Evolutionary conservation across 2,888 invertebrate genomes (phyloP), one percentile per base, ranked within the genome.

Genomic region (Agonopterix arenella): DNA sequence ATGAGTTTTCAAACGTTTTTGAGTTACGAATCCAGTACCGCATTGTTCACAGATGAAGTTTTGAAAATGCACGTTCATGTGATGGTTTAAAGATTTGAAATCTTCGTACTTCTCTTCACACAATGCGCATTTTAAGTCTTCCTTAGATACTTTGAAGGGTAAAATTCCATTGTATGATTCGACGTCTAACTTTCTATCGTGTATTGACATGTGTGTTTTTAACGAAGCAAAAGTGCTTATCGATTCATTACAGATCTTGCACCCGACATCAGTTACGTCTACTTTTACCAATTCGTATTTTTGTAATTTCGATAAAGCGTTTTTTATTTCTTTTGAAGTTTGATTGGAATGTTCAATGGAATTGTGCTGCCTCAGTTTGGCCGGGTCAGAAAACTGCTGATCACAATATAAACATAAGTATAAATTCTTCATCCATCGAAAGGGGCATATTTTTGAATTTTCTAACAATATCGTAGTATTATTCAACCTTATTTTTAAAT

Each of bases 41-140:
- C 89, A 89, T 49, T 76, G 78, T 42, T 85, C 85, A 48, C 89
- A 89, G 37, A 88, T 85, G 47, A 77, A 88, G 55, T 88, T 82
- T 53, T 80, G 82, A 49, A 77, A 89, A 55, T 89, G 89, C 0
- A 77, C 58, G 47, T 89, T 89, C 86, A 89, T 88, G 45, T 89
- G 88, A 10, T 84, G 80, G 38, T 84, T 85, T 0, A 89, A 52
- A 4, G 80, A 70, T 55, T 80, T 84, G 48, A 76, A 88, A 40
- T 85, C 84, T 0, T 71, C 66, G 49, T 67, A 85, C 38, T 61
- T 70, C 40, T 72, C 69, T 4, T 64, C 60, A 50, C 89, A 89
- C 0, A 84, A 45, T 0, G 69, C 77, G 56, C 89, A 89, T 45
- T 69, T 63, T 44, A 73, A 86, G 2, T 71, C 70, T 8, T 70